Evolutionary conservation across 2,888 invertebrate genomes (phyloP).

Genomic region (Pristionchus japonicus): DNA sequence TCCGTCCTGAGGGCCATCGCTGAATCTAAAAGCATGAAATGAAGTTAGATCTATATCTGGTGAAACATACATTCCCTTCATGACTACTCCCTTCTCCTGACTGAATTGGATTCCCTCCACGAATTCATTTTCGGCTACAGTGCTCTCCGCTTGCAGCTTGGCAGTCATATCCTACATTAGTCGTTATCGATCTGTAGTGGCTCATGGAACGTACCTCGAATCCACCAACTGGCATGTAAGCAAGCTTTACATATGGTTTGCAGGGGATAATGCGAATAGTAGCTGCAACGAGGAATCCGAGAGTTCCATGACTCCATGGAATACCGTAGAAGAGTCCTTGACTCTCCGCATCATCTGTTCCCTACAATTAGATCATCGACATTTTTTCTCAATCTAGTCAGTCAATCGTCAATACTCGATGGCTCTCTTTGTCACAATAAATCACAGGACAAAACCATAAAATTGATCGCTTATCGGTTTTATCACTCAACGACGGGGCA

Average conservation of each 20-base stretch:
- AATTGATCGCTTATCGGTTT: background rate
- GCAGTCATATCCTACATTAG: constrained; percentile 78
- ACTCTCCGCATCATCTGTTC: constrained; percentile 78
- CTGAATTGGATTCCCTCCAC: constrained; percentile 84
- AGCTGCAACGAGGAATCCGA: constrained; percentile 83
- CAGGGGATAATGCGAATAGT: constrained; percentile 82
- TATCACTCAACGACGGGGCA: background rate
- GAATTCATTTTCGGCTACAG: constrained; percentile 81
- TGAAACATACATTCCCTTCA: constrained; percentile 81
- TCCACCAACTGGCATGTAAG: constrained; percentile 80
- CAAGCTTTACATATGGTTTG: constrained; percentile 80
- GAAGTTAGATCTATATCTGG: too few relatives aligned
- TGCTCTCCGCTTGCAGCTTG: constrained; percentile 79
- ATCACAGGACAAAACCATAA: background rate
- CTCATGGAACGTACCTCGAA: too few relatives aligned
- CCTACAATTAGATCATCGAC: too few relatives aligned
- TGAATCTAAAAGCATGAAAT: constrained; percentile 57
- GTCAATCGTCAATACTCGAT: too few relatives aligned
- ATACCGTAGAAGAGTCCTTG: constrained; percentile 85
- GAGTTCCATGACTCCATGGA: constrained; percentile 89
- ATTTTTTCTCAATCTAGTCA: too few relatives aligned
- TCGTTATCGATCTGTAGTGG: too few relatives aligned
- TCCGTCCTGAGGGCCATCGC: constrained; percentile 63
- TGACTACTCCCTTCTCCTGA: constrained; percentile 83
- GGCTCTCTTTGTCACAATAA: background rate